Percentiles rank a stretch among this genome's conserved stretches.
Conservation (phyloP, 2,797 vertebrate species). For the Enteromius fasciolatus region DNA sequence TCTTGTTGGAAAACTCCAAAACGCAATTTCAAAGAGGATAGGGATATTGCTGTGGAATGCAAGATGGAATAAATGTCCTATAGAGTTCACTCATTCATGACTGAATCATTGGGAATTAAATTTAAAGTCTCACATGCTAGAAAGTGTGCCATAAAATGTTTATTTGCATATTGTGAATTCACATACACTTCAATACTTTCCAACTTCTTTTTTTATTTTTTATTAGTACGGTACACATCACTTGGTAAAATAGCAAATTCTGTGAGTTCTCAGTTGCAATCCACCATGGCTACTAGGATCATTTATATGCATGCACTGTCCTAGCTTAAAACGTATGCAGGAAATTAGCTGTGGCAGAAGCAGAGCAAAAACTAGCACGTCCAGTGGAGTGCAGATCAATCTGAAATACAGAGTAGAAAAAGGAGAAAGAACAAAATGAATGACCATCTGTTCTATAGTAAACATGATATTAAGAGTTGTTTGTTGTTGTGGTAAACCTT, state of each 20-base stretch:
- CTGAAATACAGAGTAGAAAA: slow-evolving; percentile 36
- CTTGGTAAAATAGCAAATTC: background rate
- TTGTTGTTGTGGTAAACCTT: background rate
- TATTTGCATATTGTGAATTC: slow-evolving; percentile 7
- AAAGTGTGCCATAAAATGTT: background rate
- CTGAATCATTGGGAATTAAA: background rate
- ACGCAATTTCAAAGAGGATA: background rate
- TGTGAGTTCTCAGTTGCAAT: background rate
- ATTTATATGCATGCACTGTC: slow-evolving; percentile 11
- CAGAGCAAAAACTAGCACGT: background rate
- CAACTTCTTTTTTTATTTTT: background rate
- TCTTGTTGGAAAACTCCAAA: slow-evolving; percentile 1
- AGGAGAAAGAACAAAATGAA: background rate
- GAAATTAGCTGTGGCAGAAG: slow-evolving; percentile 17
- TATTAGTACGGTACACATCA: background rate
- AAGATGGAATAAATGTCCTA: background rate
- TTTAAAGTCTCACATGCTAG: background rate
- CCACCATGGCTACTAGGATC: background rate
- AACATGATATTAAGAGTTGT: background rate
- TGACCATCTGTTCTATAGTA: background rate
- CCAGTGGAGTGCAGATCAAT: slow-evolving; percentile 33
- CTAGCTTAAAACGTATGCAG: background rate
- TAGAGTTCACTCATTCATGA: background rate
- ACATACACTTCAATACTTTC: background rate
- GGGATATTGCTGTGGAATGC: background rate